Evolutionary conservation across 2,888 invertebrate species (phyloP).

Genomic region (Amphipyra tragopoginis): DNA sequence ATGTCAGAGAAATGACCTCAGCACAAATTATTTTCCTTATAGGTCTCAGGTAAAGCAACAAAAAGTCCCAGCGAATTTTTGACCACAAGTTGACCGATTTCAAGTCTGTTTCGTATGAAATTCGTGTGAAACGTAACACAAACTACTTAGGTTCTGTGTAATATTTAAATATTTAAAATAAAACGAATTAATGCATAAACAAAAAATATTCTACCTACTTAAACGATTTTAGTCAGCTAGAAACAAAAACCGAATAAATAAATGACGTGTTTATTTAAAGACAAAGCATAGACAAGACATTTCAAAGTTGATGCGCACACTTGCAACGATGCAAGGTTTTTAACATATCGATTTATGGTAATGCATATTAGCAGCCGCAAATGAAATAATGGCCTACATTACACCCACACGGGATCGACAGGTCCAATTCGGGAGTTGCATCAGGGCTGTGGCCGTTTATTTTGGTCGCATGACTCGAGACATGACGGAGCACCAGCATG

Average conservation of each 20-base stretch:
- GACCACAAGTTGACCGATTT: slow-evolving; percentile 51
- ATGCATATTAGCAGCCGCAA: slow-evolving; percentile 52
- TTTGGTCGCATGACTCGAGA: slow-evolving; percentile 81
- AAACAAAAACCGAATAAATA: no score
- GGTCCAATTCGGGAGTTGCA: slow-evolving; percentile 75
- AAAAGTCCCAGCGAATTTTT: slow-evolving; percentile 12
- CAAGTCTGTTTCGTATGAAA: slow-evolving; percentile 36
- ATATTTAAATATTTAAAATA: no score
- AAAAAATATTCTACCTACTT: no score
- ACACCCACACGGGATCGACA: slow-evolving; percentile 65
- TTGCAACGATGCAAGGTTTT: slow-evolving; percentile 14
- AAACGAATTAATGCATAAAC: no score
- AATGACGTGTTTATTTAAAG: background rate
- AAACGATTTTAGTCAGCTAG: no score
- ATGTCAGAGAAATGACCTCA: slow-evolving; percentile 40
- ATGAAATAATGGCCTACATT: slow-evolving; percentile 67
- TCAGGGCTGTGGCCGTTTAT: slow-evolving; percentile 75
- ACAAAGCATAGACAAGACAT: background rate
- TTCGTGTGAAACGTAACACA: slow-evolving; percentile 6
- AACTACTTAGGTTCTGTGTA: slow-evolving; percentile 3
- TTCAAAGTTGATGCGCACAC: slow-evolving; percentile 1
- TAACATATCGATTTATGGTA: slow-evolving; percentile 39
- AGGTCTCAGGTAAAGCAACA: slow-evolving; percentile 20
- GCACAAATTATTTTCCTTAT: slow-evolving; percentile 43
- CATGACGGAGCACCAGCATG: slow-evolving; percentile 80